Evolutionary conservation across 2,113 vertebrate genomes (phyloP), one percentile per base, ranked within the genome.

Genomic region (Neopipo cinnamomea): DNA sequence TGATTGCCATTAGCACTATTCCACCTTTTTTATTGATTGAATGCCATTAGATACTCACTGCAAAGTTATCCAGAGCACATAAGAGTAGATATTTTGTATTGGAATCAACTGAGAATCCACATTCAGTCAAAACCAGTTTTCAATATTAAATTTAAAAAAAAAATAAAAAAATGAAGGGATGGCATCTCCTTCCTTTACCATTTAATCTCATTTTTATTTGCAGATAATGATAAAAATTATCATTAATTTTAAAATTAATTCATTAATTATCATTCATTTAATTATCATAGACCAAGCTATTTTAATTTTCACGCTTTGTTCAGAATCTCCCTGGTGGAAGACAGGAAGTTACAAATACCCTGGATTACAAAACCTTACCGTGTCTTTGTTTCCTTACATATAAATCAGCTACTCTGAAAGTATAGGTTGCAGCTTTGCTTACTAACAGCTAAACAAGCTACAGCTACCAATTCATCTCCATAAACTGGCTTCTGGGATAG

Each of bases 61-160:
- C 88, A 74, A 92, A 91, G 75, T 67, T 70, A 91, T 70, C 62
- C 85, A 88, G 67, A 91, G 50, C 41, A 68, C 53, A 70, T 82
- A 77, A 89, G 80, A 50, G 85, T 75, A 91, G 87, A 91, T 88
- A 93, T 89, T 94, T 93, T 87, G 62, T 93, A 71, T 89, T 95
- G 91, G 78, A 95, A 74, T 95, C 95, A 96, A 95, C 71, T 89
- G 85, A 96, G 92, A 95, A 44, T 79, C 37, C 41, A 91, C 61
- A 85, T 80, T 96, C 70, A 92, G 78, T 50, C 83, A 95, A 95
- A 94, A 90, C 16, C 23, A 73, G 41, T 76, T 91, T 94, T 89
- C 85, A 88, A 74, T 82, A 47, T 58, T 87, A 77, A n/a, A 12
- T 33, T 31, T 5, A 11, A 11, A 59, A 59, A 59, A 25, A 20